These are phyloP conservation scores for Eptesicus fuscus DNA, from an alignment of 2,113 vertebrate species.

Conservation along the genomic window DNA sequence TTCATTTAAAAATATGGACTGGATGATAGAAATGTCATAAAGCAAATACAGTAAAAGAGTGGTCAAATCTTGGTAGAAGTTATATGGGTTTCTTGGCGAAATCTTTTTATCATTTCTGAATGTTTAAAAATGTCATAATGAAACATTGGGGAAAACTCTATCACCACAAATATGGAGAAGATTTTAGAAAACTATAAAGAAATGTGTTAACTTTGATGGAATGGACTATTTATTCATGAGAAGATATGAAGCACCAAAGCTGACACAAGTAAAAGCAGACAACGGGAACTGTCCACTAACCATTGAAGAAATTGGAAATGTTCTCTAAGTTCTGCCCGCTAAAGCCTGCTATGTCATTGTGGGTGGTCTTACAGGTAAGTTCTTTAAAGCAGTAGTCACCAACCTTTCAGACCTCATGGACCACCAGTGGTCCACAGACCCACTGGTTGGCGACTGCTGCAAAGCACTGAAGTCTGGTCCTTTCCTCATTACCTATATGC, in stretches of 20 bases:
- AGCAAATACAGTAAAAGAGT: neutral
- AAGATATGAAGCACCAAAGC: neutral
- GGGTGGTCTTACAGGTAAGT: neutral
- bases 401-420: no score
- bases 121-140: neutral
- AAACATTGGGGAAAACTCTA: neutral
- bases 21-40: neutral
- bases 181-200: neutral
- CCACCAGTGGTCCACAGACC: no score
- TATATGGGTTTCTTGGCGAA: neutral
- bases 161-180: neutral
- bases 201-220: neutral
- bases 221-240: neutral
- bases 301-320: neutral
- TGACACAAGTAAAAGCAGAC: neutral
- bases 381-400: neutral
- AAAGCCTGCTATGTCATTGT: neutral
- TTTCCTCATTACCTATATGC: neutral
- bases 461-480: neutral
- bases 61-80: neutral
- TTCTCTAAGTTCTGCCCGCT: neutral
- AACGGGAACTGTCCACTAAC: neutral
- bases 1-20: neutral
- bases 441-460: no score
- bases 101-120: neutral